Base-by-base conservation (phyloP, 2,888 invertebrate genomes). In the Salpingus planirostris region DNA sequence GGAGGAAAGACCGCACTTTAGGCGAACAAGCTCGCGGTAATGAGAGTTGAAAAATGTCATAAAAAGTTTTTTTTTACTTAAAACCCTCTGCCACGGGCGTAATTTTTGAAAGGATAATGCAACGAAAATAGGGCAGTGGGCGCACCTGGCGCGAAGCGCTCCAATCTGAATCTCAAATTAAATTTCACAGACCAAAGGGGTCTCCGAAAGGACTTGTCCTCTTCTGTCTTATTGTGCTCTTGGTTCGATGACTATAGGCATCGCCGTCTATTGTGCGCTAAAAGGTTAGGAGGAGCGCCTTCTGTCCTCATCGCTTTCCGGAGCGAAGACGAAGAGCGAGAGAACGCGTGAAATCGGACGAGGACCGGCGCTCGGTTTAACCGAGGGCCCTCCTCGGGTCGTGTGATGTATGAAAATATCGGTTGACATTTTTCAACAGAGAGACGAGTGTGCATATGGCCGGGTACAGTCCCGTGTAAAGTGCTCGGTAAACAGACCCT, bases 251-350 rank as follows among this genome's bases (percentile, higher is more conserved):
- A 53, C 50, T 54, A 47, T 47, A 47, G 50, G 44, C 45, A 44
- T 40, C 38, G 40, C 49, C 48, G 44, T 36, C 49, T 44, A 55
- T 55, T 57, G 55, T 54, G 44, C 45, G 35, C 43, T 49, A 52
- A 53, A 54, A 50, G 55, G 50, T 46, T 52, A 49, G 53, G 53
- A 48, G 50, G 54, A 49, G 49, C 47, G 39, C 42, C 25, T 18
- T 31, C 27, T 37, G 39, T 24, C 42, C 29, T 38, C 40, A 37
- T 43, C 29, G 30, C 33, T 40, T 29, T 22, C 30, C 41, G 30
- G 29, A 34, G 39, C 33, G 27, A 33, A 27, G 14, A 7, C 33
- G 21, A 34, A 31, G 15, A 8, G 33, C 27, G 33, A 30, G 28
- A 31, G 21, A 25, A 11, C 15, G 29, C 27, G 27, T 27, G 25